Base-by-base conservation (phyloP, 2,113 vertebrate genomes). In the Anolis sagrei region DNA sequence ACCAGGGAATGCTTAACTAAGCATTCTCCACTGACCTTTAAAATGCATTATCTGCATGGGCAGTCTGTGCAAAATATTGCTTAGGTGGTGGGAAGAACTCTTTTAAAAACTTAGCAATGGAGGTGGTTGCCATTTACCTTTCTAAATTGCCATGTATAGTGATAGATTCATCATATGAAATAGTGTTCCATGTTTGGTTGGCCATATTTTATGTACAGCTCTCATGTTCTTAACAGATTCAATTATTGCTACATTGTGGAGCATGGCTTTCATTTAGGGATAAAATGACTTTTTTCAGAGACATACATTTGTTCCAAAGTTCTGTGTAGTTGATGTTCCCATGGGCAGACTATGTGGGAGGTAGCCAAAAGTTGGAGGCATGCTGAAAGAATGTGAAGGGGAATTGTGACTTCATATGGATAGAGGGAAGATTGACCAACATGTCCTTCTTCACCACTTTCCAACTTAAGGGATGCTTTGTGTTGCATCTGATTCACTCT, bases 1-100 rank as follows among this genome's bases (percentile, higher is more conserved):
- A 29, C 29, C 16, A 36, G 76, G 62, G 49, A 84, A 84, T 77
- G 83, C 83, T 77, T 84, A 77, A 84, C 39, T 76, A 76, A 76
- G 82, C 82, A 84, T 84, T 76, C 72, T 76, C 73, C 66, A 84
- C 44, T 84, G 23, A 68, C 62, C 64, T 69, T 77, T 74, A 27
- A 69, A 84, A 77, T 54, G 68, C 9, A 54, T 54, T 77, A 51
- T 11, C 44, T 69, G 25, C 48, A 84, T 23, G 54, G 76, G 48
- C 54, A 48, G 14, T 54, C 75, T 69, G 21, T 54, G 62, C 75
- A 78, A 51, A 21, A 32, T 81, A 69, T 49, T 75, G 25, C 48
- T 84, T 77, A 62, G 25, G n/a, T 77, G 48, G 21, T 64, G 39
- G 75, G 14, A 51, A 76, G 39, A 51, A 54, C 9, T 54, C 21